Conservation (phyloP, 2,888 invertebrate species). For the Candidula unifasciata region DNA sequence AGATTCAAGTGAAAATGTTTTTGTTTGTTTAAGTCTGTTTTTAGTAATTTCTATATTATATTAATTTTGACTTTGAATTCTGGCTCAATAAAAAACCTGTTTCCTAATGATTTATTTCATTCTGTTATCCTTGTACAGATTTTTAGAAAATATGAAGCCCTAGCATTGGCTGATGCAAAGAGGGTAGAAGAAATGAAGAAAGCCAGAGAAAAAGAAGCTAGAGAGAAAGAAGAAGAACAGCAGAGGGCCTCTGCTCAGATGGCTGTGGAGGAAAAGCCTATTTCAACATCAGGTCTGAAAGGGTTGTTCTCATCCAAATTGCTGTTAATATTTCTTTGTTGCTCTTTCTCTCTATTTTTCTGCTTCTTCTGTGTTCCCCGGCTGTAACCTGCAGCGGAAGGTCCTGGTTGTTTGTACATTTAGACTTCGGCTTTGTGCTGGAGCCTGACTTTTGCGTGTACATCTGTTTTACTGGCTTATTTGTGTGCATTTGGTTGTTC, state of each 20-base stretch:
- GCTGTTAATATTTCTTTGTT: neutral
- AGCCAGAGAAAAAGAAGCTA: constrained; percentile 51
- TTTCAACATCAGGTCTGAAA: neutral
- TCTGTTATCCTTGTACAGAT: constrained; percentile 53
- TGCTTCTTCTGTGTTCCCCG: too few relatives aligned
- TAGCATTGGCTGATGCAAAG: constrained; percentile 58
- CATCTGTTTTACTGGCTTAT: too few relatives aligned
- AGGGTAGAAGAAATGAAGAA: constrained; percentile 52
- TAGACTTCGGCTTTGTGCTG: too few relatives aligned
- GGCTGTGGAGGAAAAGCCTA: neutral
- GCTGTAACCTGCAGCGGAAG: too few relatives aligned
- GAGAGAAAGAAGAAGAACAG: constrained; percentile 6
- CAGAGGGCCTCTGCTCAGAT: neutral
- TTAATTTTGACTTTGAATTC: neutral
- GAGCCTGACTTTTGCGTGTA: too few relatives aligned
- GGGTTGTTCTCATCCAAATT: neutral
- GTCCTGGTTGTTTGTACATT: too few relatives aligned
- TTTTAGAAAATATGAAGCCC: constrained; percentile 65
- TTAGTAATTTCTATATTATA: neutral
- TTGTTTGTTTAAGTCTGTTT: too few relatives aligned
- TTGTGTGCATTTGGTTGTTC: too few relatives aligned
- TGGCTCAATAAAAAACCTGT: neutral
- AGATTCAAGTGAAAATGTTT: too few relatives aligned
- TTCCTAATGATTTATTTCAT: too few relatives aligned
- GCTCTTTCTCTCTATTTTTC: too few relatives aligned